A percentile compares a stretch with the other conserved stretches of the same genome.
Evolutionary conservation across 2,797 vertebrate genomes (phyloP).

Genomic region (Limosa lapponica): DNA sequence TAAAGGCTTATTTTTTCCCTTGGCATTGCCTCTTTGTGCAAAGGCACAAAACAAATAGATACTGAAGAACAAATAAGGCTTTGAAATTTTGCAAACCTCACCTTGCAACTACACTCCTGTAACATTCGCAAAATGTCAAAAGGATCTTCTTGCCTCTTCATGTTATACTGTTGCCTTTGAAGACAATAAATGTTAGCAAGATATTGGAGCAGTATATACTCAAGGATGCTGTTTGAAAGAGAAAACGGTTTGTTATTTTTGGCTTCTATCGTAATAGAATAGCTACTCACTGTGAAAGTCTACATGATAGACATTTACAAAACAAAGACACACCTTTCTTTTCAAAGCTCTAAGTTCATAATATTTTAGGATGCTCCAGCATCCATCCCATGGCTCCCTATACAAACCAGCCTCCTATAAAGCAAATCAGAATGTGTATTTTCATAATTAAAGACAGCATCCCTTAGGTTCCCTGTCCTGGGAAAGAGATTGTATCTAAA

Average conservation of each 20-base stretch:
- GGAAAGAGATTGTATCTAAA: neutral
- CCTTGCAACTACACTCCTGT: neutral
- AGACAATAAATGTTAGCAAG: constrained; percentile 24
- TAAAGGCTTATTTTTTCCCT: constrained; percentile 7
- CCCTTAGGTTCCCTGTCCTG: neutral
- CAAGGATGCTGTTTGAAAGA: neutral
- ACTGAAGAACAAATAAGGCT: constrained; percentile 4
- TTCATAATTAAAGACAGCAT: neutral
- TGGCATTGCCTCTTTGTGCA: neutral
- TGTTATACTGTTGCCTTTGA: neutral
- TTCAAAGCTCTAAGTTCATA: neutral
- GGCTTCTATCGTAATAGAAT: neutral
- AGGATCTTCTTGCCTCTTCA: neutral
- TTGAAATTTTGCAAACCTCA: neutral
- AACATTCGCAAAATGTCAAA: constrained; percentile 12
- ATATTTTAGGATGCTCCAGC: neutral
- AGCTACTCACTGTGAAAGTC: neutral
- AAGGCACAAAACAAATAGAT: neutral
- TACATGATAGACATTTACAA: neutral
- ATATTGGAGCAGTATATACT: neutral
- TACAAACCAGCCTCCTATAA: neutral
- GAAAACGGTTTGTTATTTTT: neutral
- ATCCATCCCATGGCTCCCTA: neutral
- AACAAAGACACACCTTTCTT: neutral
- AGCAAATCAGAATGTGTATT: neutral